Base-by-base conservation (phyloP, 2,888 invertebrate species). In the Argyra leucocephala region DNA sequence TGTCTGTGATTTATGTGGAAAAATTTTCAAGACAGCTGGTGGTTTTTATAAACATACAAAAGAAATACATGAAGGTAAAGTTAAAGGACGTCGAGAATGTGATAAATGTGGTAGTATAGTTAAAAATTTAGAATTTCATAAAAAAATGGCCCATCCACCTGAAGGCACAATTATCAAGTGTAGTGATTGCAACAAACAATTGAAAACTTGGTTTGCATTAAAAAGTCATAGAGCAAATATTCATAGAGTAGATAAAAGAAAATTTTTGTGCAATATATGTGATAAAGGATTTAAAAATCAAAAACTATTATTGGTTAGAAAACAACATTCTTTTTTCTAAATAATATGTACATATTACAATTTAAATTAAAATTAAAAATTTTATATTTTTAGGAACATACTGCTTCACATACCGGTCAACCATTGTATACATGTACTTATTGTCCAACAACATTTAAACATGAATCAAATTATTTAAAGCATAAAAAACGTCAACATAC, bases 31-130 rank as follows among this genome's bases (percentile, higher is more conserved):
- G 18, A 48, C 18, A 3, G 12, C 48, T 18, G n/a, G 48, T 48
- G 48, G 48, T n/a, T 48, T 48, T n/a, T 48, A 48, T 48, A 48
- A 48, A 48, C 48, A 48, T 48, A 48, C n/a, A 48, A 48, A 48
- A 18, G 48, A 48, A 48, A n/a, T 18, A 48, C 48, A 48, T 48
- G n/a, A 48, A 48, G 18, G 48, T 18, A 48, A 48, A 48, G 15
- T 48, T 2, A n/a, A 48, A n/a, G 48, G 48, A 18, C 48, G 15
- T 18, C 12, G 18, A 48, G 48, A 48, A 48, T 48, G 48, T 48
- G 48, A 48, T 48, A 48, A 48, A 48, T 48, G 48, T 48, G 48
- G 48, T 48, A 48, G n/a, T 18, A 18, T 48, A 48, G 48, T 48
- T 48, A 48, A 48, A 18, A 48, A n/a, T 3, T 48, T 48, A 48